Evolutionary conservation across 2,888 invertebrate genomes (phyloP), one percentile per base, ranked within the genome.

Genomic region (Leptinotarsa tumamoca): DNA sequence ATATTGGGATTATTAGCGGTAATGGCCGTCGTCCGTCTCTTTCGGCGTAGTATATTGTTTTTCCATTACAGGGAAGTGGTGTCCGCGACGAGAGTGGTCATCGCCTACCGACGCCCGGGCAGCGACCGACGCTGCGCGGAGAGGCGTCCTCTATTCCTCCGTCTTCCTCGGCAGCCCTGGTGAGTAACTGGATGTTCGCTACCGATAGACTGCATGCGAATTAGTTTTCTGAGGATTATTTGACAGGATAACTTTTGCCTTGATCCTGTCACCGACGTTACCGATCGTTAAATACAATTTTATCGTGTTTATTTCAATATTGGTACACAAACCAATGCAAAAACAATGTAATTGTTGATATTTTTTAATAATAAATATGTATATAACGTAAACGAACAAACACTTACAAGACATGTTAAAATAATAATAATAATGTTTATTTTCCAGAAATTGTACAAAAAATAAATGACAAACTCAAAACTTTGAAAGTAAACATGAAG

Each of bases 101-200:
- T 85, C 86, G 80, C 85, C 86, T 77, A 84, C 86, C 84, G 95
- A 96, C 89, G 94, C 95, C 85, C 90, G 93, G 90, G 93, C 92
- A 88, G 92, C 91, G 80, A 90, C 89, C 86, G 92, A 93, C 85
- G 93, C 93, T 83, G 93, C 93, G 88, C 94, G 96, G 90, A 93
- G 96, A 90, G 94, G 96, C 88, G 94, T 95, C 87, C 90, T 94
- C 83, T 96, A 96, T 91, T 96, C 96, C 90, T 96, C 95, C 89
- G 96, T 96, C 90, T 96, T 96, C 93, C 94, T 96, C 89, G 96
- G 96, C 90, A 96, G 96, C 91, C 96, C 96, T 89, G 94, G 94
- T 90, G 91, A 94, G 92, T 93, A 50, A 69, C 18, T 56, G 27
- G 23, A 68, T 56, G 17, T 33, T 7, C 21, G 4, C 33, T 27